These are phyloP conservation scores for Mycteria americana DNA, from an alignment of 2,797 vertebrate species.

Conservation along the genomic window DNA sequence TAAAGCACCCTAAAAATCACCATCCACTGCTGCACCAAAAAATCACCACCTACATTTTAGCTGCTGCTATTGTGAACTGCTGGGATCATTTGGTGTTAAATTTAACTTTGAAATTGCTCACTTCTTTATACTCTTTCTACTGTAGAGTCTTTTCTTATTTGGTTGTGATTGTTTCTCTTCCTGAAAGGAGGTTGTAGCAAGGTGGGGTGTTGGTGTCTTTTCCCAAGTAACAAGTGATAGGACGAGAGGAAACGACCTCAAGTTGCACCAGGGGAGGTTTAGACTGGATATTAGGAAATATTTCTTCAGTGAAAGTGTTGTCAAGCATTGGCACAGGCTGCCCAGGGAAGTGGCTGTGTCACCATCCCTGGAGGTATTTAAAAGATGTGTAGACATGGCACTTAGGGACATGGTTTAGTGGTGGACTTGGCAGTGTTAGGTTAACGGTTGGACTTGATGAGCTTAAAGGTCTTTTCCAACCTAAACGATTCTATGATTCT, in stretches of 20 bases:
- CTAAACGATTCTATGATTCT: neutral
- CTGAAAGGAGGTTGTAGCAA: rapidly evolving
- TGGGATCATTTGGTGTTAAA: conserved; percentile 8
- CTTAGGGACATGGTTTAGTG: neutral
- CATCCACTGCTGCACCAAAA: neutral
- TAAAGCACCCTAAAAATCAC: neutral
- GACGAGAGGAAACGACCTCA: rapidly evolving
- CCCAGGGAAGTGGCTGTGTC: neutral
- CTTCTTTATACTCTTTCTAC: neutral
- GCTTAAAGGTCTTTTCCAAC: neutral
- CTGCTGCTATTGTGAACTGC: neutral
- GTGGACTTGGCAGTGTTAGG: neutral
- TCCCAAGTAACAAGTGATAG: neutral
- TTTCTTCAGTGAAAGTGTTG: neutral
- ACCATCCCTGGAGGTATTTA: neutral
- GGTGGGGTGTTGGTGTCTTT: neutral
- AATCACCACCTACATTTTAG: conserved; percentile 15
- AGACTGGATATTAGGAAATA: neutral
- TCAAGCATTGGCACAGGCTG: neutral
- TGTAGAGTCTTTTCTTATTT: neutral
- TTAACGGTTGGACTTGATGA: neutral
- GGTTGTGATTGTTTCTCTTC: neutral
- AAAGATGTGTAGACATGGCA: neutral
- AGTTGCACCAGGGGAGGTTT: neutral
- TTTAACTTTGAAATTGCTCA: conserved; percentile 22